phyloP scores from a whole-genome alignment of 2,113 vertebrate genomes.

The Tetraodon nigroviridis region DNA sequence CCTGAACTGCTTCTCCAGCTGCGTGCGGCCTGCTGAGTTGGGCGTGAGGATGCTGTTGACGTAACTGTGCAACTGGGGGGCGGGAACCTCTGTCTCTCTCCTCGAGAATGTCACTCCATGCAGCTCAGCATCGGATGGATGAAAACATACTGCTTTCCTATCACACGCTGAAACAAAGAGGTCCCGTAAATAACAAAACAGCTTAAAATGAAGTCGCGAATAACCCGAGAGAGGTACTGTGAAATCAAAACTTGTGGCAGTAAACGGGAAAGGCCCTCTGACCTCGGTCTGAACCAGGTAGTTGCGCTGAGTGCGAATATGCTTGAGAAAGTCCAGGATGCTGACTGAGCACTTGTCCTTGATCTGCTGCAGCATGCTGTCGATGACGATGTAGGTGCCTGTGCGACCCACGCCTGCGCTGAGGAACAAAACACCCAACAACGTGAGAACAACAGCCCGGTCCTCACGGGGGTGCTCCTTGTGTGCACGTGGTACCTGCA shows the following conservation, averaged over 20 bases:
- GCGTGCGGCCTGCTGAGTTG: slow-evolving; percentile 82
- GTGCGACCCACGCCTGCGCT: slow-evolving; percentile 97
- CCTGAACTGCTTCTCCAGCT: slow-evolving; percentile 96
- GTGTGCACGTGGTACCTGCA: slow-evolving; percentile 81
- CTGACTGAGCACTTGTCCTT: slow-evolving; percentile 98
- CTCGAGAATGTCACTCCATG: slow-evolving; percentile 94
- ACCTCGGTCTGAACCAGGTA: slow-evolving; percentile 99
- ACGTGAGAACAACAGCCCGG: slow-evolving; percentile 27
- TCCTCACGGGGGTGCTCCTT: slow-evolving; percentile 1
- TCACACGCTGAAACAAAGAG: background rate
- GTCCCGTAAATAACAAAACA: background rate
- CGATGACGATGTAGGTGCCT: slow-evolving; percentile 98
- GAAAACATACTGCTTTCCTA: slow-evolving; percentile 97
- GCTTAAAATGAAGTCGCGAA: too few relatives aligned
- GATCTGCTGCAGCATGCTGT: slow-evolving; percentile 99
- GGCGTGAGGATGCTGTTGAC: slow-evolving; percentile 93
- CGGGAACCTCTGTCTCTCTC: slow-evolving; percentile 91
- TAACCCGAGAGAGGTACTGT: too few relatives aligned
- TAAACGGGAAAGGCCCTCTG: slow-evolving; percentile 33
- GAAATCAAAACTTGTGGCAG: too few relatives aligned
- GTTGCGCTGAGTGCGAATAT: slow-evolving; percentile 99
- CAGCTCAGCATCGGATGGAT: slow-evolving; percentile 97
- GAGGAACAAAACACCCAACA: slow-evolving; percentile 33
- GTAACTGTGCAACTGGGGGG: slow-evolving; percentile 89
- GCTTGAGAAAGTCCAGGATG: slow-evolving; percentile 98